Percentiles rank a stretch among this genome's conserved stretches.
phyloP scores from a whole-genome alignment of 2,797 vertebrate genomes.

The Octomys mimax region DNA sequence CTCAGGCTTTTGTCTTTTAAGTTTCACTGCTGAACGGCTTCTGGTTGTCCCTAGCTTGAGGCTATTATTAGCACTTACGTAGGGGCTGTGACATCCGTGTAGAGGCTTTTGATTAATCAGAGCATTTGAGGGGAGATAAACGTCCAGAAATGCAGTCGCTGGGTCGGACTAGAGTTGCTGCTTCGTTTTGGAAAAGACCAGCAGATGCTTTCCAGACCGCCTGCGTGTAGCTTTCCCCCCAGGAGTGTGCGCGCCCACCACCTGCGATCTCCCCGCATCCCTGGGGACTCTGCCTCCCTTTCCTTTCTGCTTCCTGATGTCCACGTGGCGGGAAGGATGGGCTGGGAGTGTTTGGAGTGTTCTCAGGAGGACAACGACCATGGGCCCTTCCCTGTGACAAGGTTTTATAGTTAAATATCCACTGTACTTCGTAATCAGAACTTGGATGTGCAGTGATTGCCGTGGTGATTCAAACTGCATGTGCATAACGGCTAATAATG shows the following conservation, averaged over 20 bases:
- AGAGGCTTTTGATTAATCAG: neutral
- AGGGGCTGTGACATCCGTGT: neutral
- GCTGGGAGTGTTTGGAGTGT: neutral
- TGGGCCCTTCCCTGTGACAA: neutral
- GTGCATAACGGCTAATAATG: neutral
- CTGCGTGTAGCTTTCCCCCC: neutral
- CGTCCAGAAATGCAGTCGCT: neutral
- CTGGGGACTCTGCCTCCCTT: too few species aligned
- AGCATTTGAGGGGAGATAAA: neutral
- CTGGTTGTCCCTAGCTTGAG: neutral
- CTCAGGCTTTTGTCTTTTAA: neutral
- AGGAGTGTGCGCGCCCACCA: neutral
- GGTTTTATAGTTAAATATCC: neutral
- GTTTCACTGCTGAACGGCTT: neutral
- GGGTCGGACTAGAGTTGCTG: neutral
- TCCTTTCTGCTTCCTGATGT: too few species aligned
- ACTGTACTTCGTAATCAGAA: neutral
- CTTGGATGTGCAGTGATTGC: neutral
- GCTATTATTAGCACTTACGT: neutral
- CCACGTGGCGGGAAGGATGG: neutral
- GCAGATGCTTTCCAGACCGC: neutral
- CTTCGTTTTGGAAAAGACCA: neutral
- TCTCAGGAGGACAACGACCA: neutral
- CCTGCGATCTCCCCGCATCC: fast-evolving
- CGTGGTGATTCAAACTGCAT: neutral